These are phyloP conservation scores for Stegophylla sp. DNA, from an alignment of 2,888 invertebrate species.

Conservation along the genomic window DNA sequence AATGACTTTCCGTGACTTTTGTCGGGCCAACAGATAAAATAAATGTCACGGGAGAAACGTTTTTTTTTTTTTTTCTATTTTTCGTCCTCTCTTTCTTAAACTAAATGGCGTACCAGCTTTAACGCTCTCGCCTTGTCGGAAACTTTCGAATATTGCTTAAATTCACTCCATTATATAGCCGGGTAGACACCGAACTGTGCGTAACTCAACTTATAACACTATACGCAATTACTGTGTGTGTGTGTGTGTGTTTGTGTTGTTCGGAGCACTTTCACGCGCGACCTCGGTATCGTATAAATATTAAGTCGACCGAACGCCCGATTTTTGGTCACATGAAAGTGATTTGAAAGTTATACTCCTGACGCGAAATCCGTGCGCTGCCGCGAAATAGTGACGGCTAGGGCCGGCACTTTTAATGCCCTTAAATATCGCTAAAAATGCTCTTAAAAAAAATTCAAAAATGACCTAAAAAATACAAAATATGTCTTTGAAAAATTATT, in stretches of 20 bases:
- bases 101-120: background rate
- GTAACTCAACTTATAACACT: conserved; percentile 7
- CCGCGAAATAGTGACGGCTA: too few species aligned
- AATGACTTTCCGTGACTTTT: background rate
- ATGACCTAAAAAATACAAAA: too few species aligned
- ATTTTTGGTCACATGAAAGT: too few species aligned
- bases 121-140: background rate
- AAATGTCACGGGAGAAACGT: background rate
- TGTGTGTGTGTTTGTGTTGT: background rate
- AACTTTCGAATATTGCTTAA: background rate
- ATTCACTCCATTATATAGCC: background rate
- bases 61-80: too few species aligned
- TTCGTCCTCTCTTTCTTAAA: too few species aligned
- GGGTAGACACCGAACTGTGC: background rate
- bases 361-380: too few species aligned
- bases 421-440: too few species aligned
- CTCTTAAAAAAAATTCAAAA: too few species aligned
- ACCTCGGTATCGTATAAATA: background rate
- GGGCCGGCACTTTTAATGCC: too few species aligned
- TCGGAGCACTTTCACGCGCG: background rate
- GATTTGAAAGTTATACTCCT: too few species aligned
- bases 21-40: background rate
- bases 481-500: too few species aligned
- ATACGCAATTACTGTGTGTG: background rate
- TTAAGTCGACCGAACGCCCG: background rate